Evolutionary conservation across 2,888 invertebrate genomes (phyloP).

Genomic region (Ennomos erosarius): DNA sequence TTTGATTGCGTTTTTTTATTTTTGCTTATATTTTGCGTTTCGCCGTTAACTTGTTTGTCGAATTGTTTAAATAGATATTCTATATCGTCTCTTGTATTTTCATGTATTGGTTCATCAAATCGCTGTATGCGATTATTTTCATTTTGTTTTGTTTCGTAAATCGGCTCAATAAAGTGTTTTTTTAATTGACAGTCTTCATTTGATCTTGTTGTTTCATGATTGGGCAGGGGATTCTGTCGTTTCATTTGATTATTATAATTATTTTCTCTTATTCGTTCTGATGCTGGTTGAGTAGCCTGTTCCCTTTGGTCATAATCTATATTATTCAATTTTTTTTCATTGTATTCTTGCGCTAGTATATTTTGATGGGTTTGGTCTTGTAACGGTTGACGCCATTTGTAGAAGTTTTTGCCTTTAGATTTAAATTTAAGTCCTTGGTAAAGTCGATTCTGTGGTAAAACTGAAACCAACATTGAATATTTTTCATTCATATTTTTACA

Average conservation of each 20-base stretch:
- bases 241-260: background rate
- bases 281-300: background rate
- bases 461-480: background rate
- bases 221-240: background rate
- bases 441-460: background rate
- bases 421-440: conserved; percentile 14
- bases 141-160: conserved; percentile 7
- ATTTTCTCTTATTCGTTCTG: background rate
- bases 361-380: background rate
- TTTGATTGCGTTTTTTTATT: too few species aligned
- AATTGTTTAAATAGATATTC: too few species aligned
- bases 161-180: conserved; percentile 2
- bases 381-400: background rate
- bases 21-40: too few species aligned
- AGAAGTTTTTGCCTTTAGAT: conserved; percentile 7
- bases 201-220: background rate
- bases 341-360: background rate
- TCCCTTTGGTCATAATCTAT: background rate
- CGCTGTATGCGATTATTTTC: too few species aligned
- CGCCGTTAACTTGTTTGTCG: too few species aligned
- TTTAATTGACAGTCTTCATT: background rate
- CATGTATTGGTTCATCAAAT: too few species aligned
- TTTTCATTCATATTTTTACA: background rate
- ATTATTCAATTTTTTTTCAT: background rate
- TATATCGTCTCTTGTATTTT: too few species aligned